A percentile compares a stretch with the other conserved stretches of the same genome.
Evolutionary conservation across 2,797 vertebrate genomes (phyloP).

Genomic region (Centropyge bicolor): DNA sequence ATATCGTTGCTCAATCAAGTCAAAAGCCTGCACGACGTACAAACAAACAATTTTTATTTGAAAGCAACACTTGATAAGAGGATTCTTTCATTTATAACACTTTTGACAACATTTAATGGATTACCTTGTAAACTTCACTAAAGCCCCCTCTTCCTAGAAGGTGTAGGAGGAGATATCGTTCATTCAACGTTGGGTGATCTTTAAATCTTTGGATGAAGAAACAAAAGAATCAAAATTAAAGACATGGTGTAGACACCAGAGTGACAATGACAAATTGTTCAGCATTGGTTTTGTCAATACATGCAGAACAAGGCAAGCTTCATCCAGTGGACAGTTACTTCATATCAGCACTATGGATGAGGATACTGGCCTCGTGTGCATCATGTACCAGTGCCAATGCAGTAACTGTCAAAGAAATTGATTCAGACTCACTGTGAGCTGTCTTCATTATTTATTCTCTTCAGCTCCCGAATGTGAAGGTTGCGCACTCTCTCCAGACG

Average conservation of each 20-base stretch:
- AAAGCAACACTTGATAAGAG: not conserved
- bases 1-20: slow-evolving; percentile 98
- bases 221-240: not conserved
- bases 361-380: slow-evolving; percentile 13
- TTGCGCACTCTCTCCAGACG: slow-evolving; percentile 99
- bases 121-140: slow-evolving; percentile 98
- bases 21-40: slow-evolving; percentile 90
- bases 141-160: slow-evolving; percentile 98
- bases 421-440: slow-evolving; percentile 95
- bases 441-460: slow-evolving; percentile 99
- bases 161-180: slow-evolving; percentile 96
- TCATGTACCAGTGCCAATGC: slow-evolving; percentile 50
- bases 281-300: not conserved
- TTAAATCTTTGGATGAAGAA: slow-evolving; percentile 89
- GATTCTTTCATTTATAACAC: not conserved
- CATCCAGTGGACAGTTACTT: not conserved
- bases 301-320: not conserved
- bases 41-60: not conserved
- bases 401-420: slow-evolving; percentile 56
- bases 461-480: slow-evolving; percentile 99
- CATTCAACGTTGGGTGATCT: slow-evolving; percentile 98
- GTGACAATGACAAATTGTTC: slow-evolving; percentile 4
- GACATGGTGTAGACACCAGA: not conserved
- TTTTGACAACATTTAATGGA: not conserved
- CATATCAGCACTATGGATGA: not conserved